Conservation (phyloP, 2,797 vertebrate genomes). For the Semotilus atromaculatus region DNA sequence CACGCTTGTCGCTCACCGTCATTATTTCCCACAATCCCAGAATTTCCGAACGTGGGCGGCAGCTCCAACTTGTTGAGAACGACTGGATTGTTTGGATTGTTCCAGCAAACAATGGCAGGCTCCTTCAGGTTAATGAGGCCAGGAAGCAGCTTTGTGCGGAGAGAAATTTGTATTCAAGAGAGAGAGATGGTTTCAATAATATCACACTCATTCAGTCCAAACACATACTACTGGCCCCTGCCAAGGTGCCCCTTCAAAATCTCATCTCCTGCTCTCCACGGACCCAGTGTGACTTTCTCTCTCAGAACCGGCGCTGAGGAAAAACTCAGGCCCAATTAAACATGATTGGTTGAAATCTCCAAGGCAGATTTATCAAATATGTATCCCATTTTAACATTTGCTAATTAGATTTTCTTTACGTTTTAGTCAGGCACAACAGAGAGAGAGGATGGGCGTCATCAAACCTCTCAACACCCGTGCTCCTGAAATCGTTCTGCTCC, state of each 20-base stretch:
- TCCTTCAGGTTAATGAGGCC: constrained; percentile 77
- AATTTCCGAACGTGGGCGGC: constrained; percentile 29
- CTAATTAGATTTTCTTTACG: constrained; percentile 41
- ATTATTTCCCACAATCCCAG: constrained; percentile 50
- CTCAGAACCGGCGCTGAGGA: not conserved
- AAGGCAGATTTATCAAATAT: constrained; percentile 36
- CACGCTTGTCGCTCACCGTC: not conserved
- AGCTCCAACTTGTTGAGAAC: constrained; percentile 62
- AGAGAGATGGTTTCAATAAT: constrained; percentile 50
- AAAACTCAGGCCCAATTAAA: constrained; percentile 41
- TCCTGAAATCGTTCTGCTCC: constrained; percentile 13
- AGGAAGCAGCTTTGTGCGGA: constrained; percentile 56
- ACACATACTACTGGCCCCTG: constrained; percentile 46
- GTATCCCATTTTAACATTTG: constrained; percentile 29
- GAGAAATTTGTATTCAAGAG: constrained; percentile 62
- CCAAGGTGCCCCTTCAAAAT: constrained; percentile 54
- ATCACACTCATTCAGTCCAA: constrained; percentile 55
- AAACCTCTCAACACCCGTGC: constrained; percentile 11
- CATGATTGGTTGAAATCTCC: constrained; percentile 40
- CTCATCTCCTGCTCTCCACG: constrained; percentile 53
- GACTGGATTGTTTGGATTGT: constrained; percentile 59
- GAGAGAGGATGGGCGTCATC: constrained; percentile 14
- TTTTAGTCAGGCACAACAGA: constrained; percentile 31
- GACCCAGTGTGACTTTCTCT: constrained; percentile 43
- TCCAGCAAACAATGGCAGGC: constrained; percentile 64